These are phyloP conservation scores for Pachydiplax longipennis DNA, from an alignment of 2,888 invertebrate species.

Conservation along the genomic window DNA sequence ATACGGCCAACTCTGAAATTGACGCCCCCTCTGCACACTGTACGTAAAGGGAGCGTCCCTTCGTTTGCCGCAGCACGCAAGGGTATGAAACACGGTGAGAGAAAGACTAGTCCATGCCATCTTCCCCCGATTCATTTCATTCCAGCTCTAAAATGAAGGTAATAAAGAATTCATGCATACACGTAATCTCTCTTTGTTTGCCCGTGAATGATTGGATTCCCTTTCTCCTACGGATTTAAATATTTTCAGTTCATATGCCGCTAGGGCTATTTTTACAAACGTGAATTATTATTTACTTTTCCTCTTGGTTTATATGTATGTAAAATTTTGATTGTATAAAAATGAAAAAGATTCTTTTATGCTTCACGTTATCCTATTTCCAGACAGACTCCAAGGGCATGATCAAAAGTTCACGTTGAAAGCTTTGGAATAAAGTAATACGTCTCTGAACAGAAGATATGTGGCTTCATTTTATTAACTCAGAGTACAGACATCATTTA, in stretches of 20 bases:
- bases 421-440: too few relatives aligned
- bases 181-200: neutral
- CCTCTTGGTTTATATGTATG: neutral
- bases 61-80: neutral
- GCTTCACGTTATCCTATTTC: too few relatives aligned
- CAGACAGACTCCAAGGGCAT: too few relatives aligned
- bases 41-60: neutral
- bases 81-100: neutral
- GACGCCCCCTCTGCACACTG: neutral
- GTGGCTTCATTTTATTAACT: too few relatives aligned
- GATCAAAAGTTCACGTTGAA: too few relatives aligned
- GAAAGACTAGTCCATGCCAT: neutral
- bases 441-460: too few relatives aligned
- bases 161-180: neutral
- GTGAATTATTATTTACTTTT: neutral
- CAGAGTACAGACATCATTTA: too few relatives aligned
- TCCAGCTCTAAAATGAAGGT: neutral
- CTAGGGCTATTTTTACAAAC: neutral
- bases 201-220: neutral
- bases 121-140: neutral
- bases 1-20: conserved; percentile 20
- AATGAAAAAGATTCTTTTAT: too few relatives aligned
- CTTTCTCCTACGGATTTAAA: neutral
- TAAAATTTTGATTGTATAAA: neutral
- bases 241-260: neutral